Conservation (phyloP, 2,797 vertebrate species). For the Danio jaintianensis region DNA sequence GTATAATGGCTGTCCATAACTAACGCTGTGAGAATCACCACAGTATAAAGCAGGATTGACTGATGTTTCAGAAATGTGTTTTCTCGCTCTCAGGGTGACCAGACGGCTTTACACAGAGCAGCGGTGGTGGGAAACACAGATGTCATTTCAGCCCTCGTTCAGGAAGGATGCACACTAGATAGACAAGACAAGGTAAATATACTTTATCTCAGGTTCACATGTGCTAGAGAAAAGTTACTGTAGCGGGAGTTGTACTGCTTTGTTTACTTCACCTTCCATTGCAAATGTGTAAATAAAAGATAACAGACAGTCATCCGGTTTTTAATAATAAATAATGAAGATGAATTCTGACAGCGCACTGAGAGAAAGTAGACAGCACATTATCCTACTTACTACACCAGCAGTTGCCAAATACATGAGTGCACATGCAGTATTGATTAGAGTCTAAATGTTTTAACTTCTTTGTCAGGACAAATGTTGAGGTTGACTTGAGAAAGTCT, state of each 20-base stretch:
- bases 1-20: no score
- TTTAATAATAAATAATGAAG: not conserved
- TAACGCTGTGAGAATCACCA: no score
- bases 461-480: no score
- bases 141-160: slow-evolving; percentile 86
- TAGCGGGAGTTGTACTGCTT: not conserved
- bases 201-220: not conserved
- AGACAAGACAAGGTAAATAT: slow-evolving; percentile 91
- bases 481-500: no score
- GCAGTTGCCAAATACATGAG: not conserved
- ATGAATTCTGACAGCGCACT: not conserved
- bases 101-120: slow-evolving; percentile 93
- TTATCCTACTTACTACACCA: not conserved
- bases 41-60: no score
- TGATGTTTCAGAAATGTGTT: not conserved
- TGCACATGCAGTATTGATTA: not conserved
- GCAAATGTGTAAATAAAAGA: not conserved
- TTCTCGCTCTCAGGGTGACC: slow-evolving; percentile 83
- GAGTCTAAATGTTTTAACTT: not conserved
- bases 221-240: not conserved
- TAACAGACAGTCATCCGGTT: not conserved
- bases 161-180: slow-evolving; percentile 93
- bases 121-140: slow-evolving; percentile 90
- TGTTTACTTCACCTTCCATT: not conserved
- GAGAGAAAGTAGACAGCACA: not conserved